These are phyloP conservation scores for Cistogaster globosa DNA, from an alignment of 2,888 invertebrate genomes.

Conservation along the genomic window DNA sequence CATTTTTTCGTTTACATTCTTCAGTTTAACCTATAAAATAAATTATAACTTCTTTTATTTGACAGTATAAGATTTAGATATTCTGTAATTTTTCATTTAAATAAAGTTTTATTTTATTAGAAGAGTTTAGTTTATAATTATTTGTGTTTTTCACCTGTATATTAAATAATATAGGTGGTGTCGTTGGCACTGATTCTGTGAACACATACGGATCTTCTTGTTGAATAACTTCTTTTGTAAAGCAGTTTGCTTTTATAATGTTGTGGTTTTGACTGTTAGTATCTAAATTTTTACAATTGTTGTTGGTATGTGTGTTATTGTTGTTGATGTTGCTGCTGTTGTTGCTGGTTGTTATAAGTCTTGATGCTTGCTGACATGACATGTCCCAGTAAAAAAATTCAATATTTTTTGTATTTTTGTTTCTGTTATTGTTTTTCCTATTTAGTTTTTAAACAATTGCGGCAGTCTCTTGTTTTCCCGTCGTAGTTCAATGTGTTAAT, in stretches of 20 bases:
- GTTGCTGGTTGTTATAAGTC: conserved; percentile 77
- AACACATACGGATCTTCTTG: conserved; percentile 83
- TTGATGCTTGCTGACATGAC: conserved; percentile 83
- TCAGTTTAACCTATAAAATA: too few relatives aligned
- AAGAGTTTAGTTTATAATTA: neutral
- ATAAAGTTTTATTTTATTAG: too few relatives aligned
- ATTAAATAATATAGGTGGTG: conserved; percentile 82
- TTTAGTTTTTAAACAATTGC: conserved; percentile 13
- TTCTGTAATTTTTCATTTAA: too few relatives aligned
- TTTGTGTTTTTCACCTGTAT: conserved; percentile 78
- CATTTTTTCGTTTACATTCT: too few relatives aligned
- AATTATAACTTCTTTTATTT: too few relatives aligned
- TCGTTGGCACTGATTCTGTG: conserved; percentile 82
- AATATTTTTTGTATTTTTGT: conserved; percentile 17
- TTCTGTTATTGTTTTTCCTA: conserved; percentile 27
- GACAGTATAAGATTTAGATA: too few relatives aligned
- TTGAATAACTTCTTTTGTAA: conserved; percentile 59
- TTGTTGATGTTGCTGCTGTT: conserved; percentile 72
- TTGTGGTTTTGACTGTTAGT: conserved; percentile 70
- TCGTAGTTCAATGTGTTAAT: neutral
- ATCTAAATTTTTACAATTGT: conserved; percentile 51
- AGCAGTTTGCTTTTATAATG: conserved; percentile 65
- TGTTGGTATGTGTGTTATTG: conserved; percentile 49
- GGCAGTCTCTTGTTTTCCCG: conserved; percentile 36
- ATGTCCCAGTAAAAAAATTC: conserved; percentile 77